These are phyloP conservation scores for Cosmopolites sordidus DNA, from an alignment of 2,888 invertebrate species.

Conservation along the genomic window DNA sequence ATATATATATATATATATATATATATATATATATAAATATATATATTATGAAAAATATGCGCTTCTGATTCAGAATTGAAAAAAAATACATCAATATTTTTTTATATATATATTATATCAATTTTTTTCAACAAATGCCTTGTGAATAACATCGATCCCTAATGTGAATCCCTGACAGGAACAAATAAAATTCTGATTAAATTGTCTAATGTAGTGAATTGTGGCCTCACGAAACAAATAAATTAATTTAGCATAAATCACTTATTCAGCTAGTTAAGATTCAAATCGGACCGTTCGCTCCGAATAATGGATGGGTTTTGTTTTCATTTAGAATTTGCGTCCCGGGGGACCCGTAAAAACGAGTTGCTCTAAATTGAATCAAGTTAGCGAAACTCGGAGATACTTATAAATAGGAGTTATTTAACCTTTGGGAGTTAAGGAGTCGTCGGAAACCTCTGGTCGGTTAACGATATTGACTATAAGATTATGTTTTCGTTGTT, in stretches of 20 bases:
- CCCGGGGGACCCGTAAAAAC: slow-evolving; percentile 33
- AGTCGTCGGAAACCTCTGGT: slow-evolving; percentile 2
- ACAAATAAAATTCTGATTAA: no score
- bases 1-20: no score
- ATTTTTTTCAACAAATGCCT: no score
- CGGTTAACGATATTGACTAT: slow-evolving; percentile 3
- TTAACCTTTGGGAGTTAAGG: slow-evolving; percentile 9
- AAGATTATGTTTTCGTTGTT: background rate
- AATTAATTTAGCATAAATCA: slow-evolving; percentile 13
- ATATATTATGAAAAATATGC: no score
- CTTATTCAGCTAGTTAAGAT: slow-evolving; percentile 29
- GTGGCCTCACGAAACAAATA: background rate
- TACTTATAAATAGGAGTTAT: slow-evolving; percentile 13
- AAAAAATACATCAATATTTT: no score
- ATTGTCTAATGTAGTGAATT: no score
- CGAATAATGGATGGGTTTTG: slow-evolving; percentile 41
- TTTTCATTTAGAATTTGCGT: slow-evolving; percentile 37
- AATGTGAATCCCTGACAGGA: no score
- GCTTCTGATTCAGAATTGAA: no score
- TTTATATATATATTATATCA: no score
- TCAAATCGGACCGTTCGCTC: slow-evolving; percentile 34
- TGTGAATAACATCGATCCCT: no score
- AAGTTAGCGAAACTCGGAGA: background rate
- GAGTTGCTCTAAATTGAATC: slow-evolving; percentile 12
- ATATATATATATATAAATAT: no score